Evolutionary conservation across 2,113 vertebrate genomes (phyloP), one percentile per base, ranked within the genome.

Genomic region (Pagrus major): DNA sequence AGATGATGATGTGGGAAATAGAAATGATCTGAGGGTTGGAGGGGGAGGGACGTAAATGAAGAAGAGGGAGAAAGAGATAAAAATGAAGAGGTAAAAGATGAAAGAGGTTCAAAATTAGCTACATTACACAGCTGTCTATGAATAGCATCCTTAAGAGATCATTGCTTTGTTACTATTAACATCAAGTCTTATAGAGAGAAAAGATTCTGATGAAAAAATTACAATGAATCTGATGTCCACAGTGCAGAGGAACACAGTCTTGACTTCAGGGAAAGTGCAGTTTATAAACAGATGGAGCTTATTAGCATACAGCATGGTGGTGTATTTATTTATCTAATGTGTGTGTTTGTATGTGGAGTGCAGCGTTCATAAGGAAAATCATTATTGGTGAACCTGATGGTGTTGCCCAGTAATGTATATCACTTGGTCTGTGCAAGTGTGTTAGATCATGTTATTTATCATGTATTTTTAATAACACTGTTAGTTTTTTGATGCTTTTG

Each of bases 1-100:
- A 85, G 89, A 89, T 85, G 72, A 89, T 80, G 82, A 84, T 77
- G 77, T 75, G 79, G 70, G 76, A 84, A 81, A 83, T 7, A 70
- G 73, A 18, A 69, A 76, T 60, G 70, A 78, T 61, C 56, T 29
- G 39, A 71, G 47, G 69, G 52, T 44, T 56, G 55, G 49, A 70
- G 23, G 74, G 55, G 78, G 59, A 54, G 29, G 70, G 54, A 47
- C 18, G 35, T 15, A 60, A 67, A 23, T 33, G 29, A 52, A 21
- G 15, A 54, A 47, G 73, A 27, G 33, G 39, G 41, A 35, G 41
- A 49, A 35, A 39, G 39, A 59, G 44, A 51, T n/a, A 18, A 35
- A 4, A n/a, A n/a, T n/a, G 37, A 5, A 55, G 33, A 31, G 37
- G 9, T 0, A 31, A 29, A 44, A 39, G 25, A 41, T 8, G 9